phyloP scores from a whole-genome alignment of 2,113 vertebrate species.

The Podilymbus podiceps region DNA sequence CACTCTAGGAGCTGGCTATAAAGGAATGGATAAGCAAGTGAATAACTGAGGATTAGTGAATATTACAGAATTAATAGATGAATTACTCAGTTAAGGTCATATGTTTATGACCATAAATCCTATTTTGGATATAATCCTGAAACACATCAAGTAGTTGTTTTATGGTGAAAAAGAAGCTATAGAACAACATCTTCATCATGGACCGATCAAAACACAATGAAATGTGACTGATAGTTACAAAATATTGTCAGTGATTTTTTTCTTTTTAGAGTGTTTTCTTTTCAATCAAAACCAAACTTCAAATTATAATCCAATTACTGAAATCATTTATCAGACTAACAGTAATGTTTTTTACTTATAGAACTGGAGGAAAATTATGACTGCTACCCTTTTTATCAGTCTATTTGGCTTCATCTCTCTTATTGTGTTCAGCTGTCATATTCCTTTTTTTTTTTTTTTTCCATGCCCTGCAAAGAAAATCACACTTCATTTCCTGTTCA shows the following conservation, averaged over 20 bases:
- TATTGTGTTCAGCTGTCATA: neutral
- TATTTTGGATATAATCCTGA: neutral
- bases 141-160: neutral
- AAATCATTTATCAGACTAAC: neutral
- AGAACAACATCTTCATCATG: neutral
- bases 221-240: neutral
- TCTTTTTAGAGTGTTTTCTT: neutral
- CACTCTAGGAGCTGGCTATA: neutral
- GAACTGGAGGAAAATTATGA: neutral
- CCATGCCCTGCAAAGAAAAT: neutral
- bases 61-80: neutral
- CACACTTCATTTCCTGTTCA: neutral
- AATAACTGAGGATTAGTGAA: neutral
- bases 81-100: neutral
- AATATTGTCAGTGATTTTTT: neutral
- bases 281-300: neutral
- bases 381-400: neutral
- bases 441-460: neutral
- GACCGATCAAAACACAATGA: neutral
- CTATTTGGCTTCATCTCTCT: neutral
- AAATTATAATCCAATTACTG: neutral
- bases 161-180: neutral
- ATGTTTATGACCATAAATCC: neutral
- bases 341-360: neutral
- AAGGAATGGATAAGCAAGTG: neutral